Conservation (phyloP, 1,140 invertebrate genomes). For the Scylla paramamosain region DNA sequence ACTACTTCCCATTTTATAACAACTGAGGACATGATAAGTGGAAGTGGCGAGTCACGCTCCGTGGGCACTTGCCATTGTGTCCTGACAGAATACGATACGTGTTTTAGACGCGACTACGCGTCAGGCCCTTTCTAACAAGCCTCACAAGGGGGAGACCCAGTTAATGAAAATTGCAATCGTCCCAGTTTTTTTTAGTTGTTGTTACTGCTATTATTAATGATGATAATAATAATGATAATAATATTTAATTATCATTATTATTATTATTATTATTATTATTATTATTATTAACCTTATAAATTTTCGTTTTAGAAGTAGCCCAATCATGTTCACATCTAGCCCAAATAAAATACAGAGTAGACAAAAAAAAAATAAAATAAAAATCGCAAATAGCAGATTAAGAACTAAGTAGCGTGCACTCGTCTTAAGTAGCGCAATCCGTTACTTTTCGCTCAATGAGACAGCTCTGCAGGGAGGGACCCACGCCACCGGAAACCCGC, state of each 20-base stretch:
- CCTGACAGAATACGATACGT: background rate
- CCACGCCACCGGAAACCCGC: too few species aligned
- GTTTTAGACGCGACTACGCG: background rate
- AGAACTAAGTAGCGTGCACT: background rate
- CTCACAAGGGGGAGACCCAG: background rate
- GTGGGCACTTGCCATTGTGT: background rate
- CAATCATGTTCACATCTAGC: background rate
- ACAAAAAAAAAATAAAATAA: too few species aligned
- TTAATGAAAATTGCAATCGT: background rate
- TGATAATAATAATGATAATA: too few species aligned
- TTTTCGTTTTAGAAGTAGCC: background rate
- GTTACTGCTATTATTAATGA: background rate
- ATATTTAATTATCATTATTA: background rate
- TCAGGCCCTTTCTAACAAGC: background rate
- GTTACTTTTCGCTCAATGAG: background rate
- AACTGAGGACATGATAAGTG: background rate
- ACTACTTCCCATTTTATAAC: constrained; percentile 19
- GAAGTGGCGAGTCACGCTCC: background rate
- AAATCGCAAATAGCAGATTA: constrained; percentile 1
- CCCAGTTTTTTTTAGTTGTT: background rate
- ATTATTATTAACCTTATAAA: too few species aligned
- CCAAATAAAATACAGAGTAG: too few species aligned
- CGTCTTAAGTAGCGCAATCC: background rate
- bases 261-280: background rate
- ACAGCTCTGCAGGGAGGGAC: background rate